Evolutionary conservation across 30 jellyfish, hydroid and myxozoan genomes (phyloP).

Genomic region (Haliclystus octoradiatus): DNA sequence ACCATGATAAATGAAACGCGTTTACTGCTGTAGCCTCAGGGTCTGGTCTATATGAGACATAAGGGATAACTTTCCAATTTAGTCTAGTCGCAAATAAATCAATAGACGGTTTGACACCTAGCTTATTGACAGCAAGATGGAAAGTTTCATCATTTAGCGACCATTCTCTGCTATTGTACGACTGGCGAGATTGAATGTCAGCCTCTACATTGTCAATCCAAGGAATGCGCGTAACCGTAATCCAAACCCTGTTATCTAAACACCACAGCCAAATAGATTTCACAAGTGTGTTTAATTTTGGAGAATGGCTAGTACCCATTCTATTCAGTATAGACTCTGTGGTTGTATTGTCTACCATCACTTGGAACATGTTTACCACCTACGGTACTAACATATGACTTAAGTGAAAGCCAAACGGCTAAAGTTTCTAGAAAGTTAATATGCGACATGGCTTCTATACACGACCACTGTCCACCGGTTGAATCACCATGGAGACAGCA

Average conservation of each 20-base stretch:
- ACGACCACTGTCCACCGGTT: slow-evolving; percentile 12
- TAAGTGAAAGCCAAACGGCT: slow-evolving; percentile 10
- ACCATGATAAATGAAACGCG: slow-evolving; percentile 11
- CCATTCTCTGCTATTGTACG: slow-evolving; percentile 7
- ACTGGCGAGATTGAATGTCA: slow-evolving; percentile 17
- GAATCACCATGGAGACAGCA: background rate
- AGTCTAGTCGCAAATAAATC: slow-evolving; percentile 21
- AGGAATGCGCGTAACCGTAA: slow-evolving; percentile 25
- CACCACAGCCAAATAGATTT: slow-evolving; percentile 21
- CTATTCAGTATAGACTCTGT: slow-evolving; percentile 17
- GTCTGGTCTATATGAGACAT: slow-evolving; percentile 19
- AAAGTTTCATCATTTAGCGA: background rate
- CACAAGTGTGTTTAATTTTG: background rate
- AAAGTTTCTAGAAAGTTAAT: slow-evolving; percentile 14
- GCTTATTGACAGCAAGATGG: background rate
- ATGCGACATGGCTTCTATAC: slow-evolving; percentile 7
- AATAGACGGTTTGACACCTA: background rate
- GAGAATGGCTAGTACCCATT: slow-evolving; percentile 30
- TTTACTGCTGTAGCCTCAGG: slow-evolving; percentile 14
- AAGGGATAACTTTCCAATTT: slow-evolving; percentile 13
- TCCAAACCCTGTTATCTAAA: slow-evolving; percentile 1
- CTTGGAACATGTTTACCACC: background rate
- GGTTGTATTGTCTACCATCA: slow-evolving; percentile 16
- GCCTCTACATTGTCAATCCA: slow-evolving; percentile 16
- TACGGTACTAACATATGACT: background rate